Percentiles rank a stretch among this genome's conserved stretches.
Evolutionary conservation across 2,113 vertebrate species (phyloP).

Genomic region (Nannobrachium achirus): DNA sequence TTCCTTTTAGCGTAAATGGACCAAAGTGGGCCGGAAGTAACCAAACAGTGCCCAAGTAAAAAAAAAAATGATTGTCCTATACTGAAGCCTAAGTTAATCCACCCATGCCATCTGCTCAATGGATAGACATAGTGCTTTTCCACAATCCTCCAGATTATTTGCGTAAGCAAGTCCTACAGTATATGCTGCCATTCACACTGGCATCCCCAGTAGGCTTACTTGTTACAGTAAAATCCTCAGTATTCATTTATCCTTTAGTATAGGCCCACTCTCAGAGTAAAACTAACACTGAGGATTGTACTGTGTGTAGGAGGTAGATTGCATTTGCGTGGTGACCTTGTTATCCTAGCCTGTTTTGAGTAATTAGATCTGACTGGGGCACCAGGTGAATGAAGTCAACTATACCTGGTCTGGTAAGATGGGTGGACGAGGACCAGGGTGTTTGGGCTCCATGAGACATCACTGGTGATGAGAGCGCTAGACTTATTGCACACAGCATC

Average conservation of each 20-base stretch:
- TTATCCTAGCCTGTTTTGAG: no score
- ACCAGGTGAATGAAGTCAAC: no score
- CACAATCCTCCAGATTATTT: background rate
- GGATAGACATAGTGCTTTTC: background rate
- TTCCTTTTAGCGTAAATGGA: background rate
- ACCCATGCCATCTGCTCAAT: constrained; percentile 34
- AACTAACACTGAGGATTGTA: no score
- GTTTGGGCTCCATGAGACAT: constrained; percentile 16
- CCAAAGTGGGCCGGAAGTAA: constrained; percentile 3
- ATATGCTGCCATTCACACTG: no score
- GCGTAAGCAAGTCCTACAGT: background rate
- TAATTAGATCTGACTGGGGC: no score
- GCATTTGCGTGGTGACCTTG: no score
- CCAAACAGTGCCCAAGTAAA: background rate
- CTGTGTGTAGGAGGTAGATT: no score
- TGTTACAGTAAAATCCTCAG: no score
- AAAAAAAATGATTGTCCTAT: background rate
- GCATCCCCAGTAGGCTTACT: no score
- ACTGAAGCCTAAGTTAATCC: constrained; percentile 36
- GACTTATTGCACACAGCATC: constrained; percentile 14
- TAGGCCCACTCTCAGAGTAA: no score
- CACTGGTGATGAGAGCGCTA: constrained; percentile 24
- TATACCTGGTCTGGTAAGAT: background rate
- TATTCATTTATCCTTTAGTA: no score
- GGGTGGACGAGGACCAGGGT: background rate